Conservation (phyloP, 2,888 invertebrate genomes). For the Empis livida region DNA sequence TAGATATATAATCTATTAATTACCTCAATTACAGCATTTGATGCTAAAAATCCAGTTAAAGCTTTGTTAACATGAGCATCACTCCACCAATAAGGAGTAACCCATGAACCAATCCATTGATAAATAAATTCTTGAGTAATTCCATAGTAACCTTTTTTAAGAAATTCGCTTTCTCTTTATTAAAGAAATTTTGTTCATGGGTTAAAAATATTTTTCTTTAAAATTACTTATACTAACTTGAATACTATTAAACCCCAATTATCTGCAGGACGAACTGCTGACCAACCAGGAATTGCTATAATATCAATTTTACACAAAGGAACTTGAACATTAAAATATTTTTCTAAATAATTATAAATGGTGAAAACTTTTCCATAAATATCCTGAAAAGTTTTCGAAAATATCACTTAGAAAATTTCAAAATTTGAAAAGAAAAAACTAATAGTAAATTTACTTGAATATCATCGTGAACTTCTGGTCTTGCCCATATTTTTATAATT, state of each 20-base stretch:
- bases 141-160: conserved; percentile 49
- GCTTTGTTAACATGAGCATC: conserved; percentile 67
- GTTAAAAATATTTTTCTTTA: background rate
- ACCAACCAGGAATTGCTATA: conserved; percentile 58
- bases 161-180: conserved; percentile 59
- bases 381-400: conserved; percentile 32
- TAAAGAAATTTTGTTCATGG: conserved; percentile 4
- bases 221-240: conserved; percentile 43
- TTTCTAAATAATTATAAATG: conserved; percentile 45
- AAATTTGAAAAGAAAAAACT: background rate
- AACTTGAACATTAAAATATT: conserved; percentile 50
- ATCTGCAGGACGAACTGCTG: conserved; percentile 58
- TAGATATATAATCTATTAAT: background rate
- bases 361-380: conserved; percentile 44
- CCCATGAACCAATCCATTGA: conserved; percentile 66
- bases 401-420: background rate
- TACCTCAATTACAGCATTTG: conserved; percentile 58
- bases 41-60: conserved; percentile 59
- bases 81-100: conserved; percentile 66
- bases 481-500: conserved; percentile 36
- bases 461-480: conserved; percentile 37
- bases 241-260: conserved; percentile 70
- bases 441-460: conserved; percentile 14
- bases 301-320: conserved; percentile 57
- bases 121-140: conserved; percentile 60